Conservation (phyloP, 37 sponge, comb jelly and placozoan genomes). For the Spongilla lacustris region DNA sequence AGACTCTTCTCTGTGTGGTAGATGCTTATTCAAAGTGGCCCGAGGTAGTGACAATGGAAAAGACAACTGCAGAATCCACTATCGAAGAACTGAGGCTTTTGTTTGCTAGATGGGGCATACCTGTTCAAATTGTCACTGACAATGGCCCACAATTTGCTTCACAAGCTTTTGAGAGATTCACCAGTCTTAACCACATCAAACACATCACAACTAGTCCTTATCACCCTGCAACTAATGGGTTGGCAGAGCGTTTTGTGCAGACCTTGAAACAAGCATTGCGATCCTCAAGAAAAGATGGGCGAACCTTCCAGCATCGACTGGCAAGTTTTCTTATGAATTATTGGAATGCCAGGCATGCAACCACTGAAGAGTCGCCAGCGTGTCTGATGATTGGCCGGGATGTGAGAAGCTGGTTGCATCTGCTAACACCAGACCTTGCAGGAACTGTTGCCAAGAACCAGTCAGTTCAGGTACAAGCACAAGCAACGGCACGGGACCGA, state of each 20-base stretch:
- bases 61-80: constrained; percentile 10
- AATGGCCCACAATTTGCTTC: constrained; percentile 32
- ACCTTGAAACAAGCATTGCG: constrained; percentile 24
- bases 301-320: constrained; percentile 3
- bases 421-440: not conserved
- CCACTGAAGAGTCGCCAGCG: constrained; percentile 1
- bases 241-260: constrained; percentile 30
- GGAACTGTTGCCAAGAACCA: not conserved
- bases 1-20: not conserved
- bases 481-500: not conserved
- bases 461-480: not conserved
- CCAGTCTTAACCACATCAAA: constrained; percentile 19
- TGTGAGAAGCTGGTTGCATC: not conserved
- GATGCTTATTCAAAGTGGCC: constrained; percentile 38
- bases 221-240: constrained; percentile 43
- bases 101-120: constrained; percentile 47
- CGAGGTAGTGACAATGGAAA: constrained; percentile 28
- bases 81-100: constrained; percentile 29
- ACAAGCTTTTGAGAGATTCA: constrained; percentile 24
- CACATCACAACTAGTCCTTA: constrained; percentile 28
- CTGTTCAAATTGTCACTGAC: constrained; percentile 16
- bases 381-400: not conserved
- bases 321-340: constrained; percentile 2
- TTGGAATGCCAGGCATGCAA: constrained; percentile 1
- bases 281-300: constrained; percentile 7